Percentiles rank a stretch among this genome's conserved stretches.
These are phyloP conservation scores for Burhinus oedicnemus DNA, from an alignment of 2,113 vertebrate species.

Conservation along the genomic window DNA sequence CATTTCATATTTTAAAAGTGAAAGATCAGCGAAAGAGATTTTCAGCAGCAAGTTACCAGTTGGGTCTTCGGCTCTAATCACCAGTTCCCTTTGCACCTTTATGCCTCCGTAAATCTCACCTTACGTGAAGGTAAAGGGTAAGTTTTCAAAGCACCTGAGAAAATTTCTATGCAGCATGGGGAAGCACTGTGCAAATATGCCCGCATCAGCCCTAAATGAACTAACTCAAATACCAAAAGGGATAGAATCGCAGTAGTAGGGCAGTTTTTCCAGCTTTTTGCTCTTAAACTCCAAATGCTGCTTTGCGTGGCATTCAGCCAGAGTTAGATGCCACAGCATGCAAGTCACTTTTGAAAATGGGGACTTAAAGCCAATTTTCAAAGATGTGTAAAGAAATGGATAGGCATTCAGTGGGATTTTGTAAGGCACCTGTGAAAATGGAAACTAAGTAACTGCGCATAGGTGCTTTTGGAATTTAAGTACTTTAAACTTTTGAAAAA, in stretches of 20 bases:
- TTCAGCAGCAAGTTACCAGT: conserved; percentile 12
- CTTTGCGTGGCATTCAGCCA: background rate
- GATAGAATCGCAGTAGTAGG: background rate
- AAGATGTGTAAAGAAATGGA: background rate
- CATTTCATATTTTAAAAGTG: conserved; percentile 56
- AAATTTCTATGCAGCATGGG: background rate
- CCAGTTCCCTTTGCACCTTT: conserved; percentile 27
- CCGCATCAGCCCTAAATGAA: background rate
- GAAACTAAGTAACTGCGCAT: background rate
- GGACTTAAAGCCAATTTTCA: background rate
- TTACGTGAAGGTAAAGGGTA: background rate
- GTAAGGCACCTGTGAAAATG: background rate
- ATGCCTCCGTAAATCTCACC: background rate
- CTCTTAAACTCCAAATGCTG: background rate
- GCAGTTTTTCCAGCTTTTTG: background rate
- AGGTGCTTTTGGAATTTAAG: background rate
- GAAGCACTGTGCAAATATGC: background rate
- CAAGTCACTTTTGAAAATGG: background rate
- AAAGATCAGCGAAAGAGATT: conserved; percentile 41
- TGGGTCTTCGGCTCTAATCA: background rate
- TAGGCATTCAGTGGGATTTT: background rate
- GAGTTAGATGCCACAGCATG: background rate
- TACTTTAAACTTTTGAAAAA: background rate
- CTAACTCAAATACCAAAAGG: background rate
- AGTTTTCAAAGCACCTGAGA: background rate